Conservation (phyloP, 1,140 invertebrate genomes). For the Gonioctena quinquepunctata region DNA sequence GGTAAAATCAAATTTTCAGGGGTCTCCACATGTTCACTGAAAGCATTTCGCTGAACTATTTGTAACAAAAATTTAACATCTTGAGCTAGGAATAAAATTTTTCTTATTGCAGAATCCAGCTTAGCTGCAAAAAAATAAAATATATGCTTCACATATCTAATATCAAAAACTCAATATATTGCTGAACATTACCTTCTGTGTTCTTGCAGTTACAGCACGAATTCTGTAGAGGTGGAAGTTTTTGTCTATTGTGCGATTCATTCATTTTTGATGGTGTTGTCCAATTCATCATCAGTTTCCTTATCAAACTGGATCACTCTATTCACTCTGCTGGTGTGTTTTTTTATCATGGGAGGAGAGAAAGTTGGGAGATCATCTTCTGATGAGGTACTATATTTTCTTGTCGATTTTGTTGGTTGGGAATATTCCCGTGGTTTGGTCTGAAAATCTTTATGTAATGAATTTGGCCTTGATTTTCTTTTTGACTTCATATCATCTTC, state of each 20-base stretch:
- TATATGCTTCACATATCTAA: not conserved
- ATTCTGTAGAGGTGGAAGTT: not conserved
- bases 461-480: not conserved
- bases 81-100: not conserved
- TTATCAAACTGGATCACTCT: too few relatives aligned
- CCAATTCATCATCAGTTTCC: conserved; percentile 4
- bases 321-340: not conserved
- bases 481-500: not conserved
- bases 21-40: not conserved
- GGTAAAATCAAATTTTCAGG: conserved; percentile 2
- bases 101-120: not conserved
- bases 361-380: not conserved
- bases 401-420: not conserved
- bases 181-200: not conserved
- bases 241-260: not conserved
- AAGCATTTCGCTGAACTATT: not conserved
- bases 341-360: not conserved
- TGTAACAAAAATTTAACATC: not conserved
- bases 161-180: not conserved
- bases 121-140: not conserved
- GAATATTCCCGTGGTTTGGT: not conserved
- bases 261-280: not conserved
- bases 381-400: not conserved
- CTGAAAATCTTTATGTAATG: not conserved
- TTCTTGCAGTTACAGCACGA: conserved; percentile 7